Conservation (phyloP, 2,113 vertebrate genomes). For the Gymnocephalus cernua region DNA sequence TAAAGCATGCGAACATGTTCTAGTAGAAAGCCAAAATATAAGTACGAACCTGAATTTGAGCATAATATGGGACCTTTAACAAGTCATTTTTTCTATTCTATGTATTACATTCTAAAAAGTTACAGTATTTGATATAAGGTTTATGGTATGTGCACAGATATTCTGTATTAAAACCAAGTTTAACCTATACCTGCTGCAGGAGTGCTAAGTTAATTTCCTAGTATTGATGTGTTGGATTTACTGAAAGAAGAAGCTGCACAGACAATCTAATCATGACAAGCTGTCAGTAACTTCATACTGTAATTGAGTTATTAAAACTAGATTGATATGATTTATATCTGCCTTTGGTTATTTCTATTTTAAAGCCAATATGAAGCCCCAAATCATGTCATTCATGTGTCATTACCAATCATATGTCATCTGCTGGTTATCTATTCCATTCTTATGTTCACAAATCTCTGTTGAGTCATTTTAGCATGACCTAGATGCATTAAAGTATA, state of each 20-base stretch:
- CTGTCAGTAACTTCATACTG: background rate
- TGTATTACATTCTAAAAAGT: too few relatives aligned
- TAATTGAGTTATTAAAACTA: constrained; percentile 6
- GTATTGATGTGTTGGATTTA: background rate
- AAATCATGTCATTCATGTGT: constrained; percentile 30
- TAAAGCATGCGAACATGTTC: too few relatives aligned
- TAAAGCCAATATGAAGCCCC: background rate
- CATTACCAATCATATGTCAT: constrained; percentile 23
- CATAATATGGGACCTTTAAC: too few relatives aligned
- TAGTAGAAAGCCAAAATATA: too few relatives aligned
- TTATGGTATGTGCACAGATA: background rate
- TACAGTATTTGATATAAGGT: too few relatives aligned
- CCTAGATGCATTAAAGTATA: constrained; percentile 27
- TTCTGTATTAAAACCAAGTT: background rate
- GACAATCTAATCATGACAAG: constrained; percentile 3
- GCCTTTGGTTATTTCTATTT: constrained; percentile 25
- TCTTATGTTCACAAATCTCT: constrained; percentile 19
- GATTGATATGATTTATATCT: constrained; percentile 27
- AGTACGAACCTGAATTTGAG: too few relatives aligned
- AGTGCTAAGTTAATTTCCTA: background rate
- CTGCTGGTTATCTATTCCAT: constrained; percentile 11
- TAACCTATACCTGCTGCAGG: constrained; percentile 2
- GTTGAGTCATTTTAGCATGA: constrained; percentile 10
- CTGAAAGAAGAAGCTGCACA: background rate
- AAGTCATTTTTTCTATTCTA: too few relatives aligned